phyloP scores from a whole-genome alignment of 2,888 invertebrate species.

The Cenopis cana region DNA sequence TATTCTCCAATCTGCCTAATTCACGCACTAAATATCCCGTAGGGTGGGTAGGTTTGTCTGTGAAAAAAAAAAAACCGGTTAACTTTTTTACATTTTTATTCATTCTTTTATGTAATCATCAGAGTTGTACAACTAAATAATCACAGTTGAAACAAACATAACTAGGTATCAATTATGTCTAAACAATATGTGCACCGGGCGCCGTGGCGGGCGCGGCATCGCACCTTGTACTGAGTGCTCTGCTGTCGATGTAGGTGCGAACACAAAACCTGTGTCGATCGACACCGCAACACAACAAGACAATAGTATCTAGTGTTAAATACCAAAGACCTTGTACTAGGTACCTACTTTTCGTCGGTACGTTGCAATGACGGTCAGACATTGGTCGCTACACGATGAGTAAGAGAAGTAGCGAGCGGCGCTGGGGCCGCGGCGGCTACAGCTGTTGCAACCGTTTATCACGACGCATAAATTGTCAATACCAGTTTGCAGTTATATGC shows the following conservation, averaged over 20 bases:
- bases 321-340: neutral
- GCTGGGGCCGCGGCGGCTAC: slow-evolving; percentile 23
- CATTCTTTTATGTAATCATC: slow-evolving; percentile 84
- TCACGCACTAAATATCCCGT: no score
- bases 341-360: neutral
- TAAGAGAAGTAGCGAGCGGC: slow-evolving; percentile 13
- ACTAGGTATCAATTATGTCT: slow-evolving; percentile 74
- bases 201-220: slow-evolving; percentile 45
- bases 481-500: slow-evolving; percentile 31
- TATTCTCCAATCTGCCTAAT: no score
- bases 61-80: slow-evolving; percentile 56
- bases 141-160: slow-evolving; percentile 86
- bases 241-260: slow-evolving; percentile 63
- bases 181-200: slow-evolving; percentile 65
- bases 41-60: no score
- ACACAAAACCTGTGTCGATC: slow-evolving; percentile 30
- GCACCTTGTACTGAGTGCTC: slow-evolving; percentile 78
- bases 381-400: slow-evolving; percentile 2
- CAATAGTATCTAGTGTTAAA: neutral
- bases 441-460: slow-evolving; percentile 45
- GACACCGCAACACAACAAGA: slow-evolving; percentile 1
- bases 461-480: slow-evolving; percentile 47
- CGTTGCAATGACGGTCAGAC: slow-evolving; percentile 5
- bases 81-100: slow-evolving; percentile 79
- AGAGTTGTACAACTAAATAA: slow-evolving; percentile 86